Evolutionary conservation across 2,888 invertebrate species (phyloP).

Genomic region (Phalera bucephala): DNA sequence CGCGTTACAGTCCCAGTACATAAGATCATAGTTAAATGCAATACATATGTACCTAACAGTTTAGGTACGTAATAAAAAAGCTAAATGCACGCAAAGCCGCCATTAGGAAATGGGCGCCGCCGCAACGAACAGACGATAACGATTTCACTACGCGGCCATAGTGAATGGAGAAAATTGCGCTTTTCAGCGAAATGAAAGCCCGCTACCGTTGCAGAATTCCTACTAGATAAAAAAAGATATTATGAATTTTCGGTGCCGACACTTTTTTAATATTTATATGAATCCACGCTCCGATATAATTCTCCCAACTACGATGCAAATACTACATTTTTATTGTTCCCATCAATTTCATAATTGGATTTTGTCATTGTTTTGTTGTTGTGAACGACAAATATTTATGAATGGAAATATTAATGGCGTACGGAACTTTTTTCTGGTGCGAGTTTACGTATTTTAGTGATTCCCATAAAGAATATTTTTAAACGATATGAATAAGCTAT

Average conservation of each 20-base stretch:
- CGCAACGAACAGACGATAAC: constrained; percentile 70
- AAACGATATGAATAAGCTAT: too few relatives aligned
- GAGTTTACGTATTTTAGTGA: neutral
- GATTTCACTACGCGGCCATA: constrained; percentile 72
- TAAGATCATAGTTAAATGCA: constrained; percentile 36
- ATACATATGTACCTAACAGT: constrained; percentile 36
- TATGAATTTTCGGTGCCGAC: constrained; percentile 45
- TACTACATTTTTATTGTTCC: constrained; percentile 7
- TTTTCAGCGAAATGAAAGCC: constrained; percentile 77
- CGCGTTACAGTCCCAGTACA: constrained; percentile 9
- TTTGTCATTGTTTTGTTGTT: constrained; percentile 10
- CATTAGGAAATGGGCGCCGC: constrained; percentile 77
- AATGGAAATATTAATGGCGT: neutral
- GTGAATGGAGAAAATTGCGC: constrained; percentile 78
- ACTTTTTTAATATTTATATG: constrained; percentile 54
- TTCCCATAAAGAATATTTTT: neutral
- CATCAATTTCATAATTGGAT: constrained; percentile 10
- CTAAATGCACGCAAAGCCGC: constrained; percentile 74
- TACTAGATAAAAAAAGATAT: constrained; percentile 57
- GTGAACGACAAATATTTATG: constrained; percentile 5
- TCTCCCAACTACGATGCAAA: constrained; percentile 35
- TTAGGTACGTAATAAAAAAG: constrained; percentile 59
- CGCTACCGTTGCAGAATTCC: constrained; percentile 62
- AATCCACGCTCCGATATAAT: constrained; percentile 38
- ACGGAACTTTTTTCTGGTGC: neutral